Evolutionary conservation across 2,888 invertebrate genomes (phyloP).

Genomic region (Chironomus riparius): DNA sequence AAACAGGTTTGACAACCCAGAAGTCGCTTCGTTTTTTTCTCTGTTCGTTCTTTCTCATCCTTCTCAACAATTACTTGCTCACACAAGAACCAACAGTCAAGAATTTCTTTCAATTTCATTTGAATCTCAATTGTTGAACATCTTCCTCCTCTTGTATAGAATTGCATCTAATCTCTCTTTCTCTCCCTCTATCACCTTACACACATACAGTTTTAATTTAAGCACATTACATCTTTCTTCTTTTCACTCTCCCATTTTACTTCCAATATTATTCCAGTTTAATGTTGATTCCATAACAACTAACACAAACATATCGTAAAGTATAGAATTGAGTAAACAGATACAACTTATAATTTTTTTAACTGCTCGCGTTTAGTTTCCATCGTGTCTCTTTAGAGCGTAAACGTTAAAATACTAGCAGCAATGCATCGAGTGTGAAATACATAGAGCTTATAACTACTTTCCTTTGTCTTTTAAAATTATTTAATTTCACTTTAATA

Average conservation of each 20-base stretch:
- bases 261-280: no score
- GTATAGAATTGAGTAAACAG: not conserved
- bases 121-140: not conserved
- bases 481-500: not conserved
- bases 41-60: not conserved
- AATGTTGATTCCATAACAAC: not conserved
- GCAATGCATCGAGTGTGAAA: slow-evolving; percentile 14
- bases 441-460: not conserved
- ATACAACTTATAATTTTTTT: not conserved
- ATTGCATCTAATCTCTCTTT: not conserved
- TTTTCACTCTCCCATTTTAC: no score
- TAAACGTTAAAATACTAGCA: slow-evolving; percentile 9
- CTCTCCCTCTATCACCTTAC: not conserved
- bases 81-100: not conserved
- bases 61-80: not conserved
- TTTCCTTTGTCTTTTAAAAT: not conserved
- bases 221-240: no score
- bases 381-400: slow-evolving; percentile 14
- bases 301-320: not conserved
- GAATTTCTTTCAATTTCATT: not conserved
- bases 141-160: not conserved
- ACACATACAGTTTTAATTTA: no score
- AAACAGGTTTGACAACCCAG: slow-evolving; percentile 22
- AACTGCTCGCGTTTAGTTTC: slow-evolving; percentile 16
- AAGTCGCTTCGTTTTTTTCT: slow-evolving; percentile 1